Base-by-base conservation (phyloP, 2,888 invertebrate species). In the Zele albiditarsus region DNA sequence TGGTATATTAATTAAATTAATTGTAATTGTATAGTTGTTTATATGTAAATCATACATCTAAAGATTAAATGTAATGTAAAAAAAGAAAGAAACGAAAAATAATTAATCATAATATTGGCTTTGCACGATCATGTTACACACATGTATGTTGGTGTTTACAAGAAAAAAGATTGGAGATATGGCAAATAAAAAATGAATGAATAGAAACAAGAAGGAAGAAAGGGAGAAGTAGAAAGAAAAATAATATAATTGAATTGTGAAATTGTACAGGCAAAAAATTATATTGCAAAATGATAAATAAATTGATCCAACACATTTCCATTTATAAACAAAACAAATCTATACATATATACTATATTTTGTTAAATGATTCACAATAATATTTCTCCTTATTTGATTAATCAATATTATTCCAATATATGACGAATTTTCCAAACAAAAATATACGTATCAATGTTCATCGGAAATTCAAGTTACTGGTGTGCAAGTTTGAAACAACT, bases 11-110 rank as follows among this genome's bases (percentile, higher is more conserved):
- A 67, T 70, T 58, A 66, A 71, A 67, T 71, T 72, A 74, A 74
- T 76, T 73, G 49, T 77, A 73, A 79, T 62, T 72, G 77, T 78
- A 76, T 73, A 72, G 74, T 74, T 75, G 70, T 79, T 76, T 73
- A 78, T 74, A 76, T 79, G 79, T 79, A 72, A 78, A 77, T 78
- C 74, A 68, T 70, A 76, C 28, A 58, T 68, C 57, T 28, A 42
- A 65, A 75, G 73, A 66, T 79, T 69, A 73, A 79, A 73, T 67
- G 71, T 57, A 33, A 68, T 71, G 71, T 53, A n/a, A 46, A 46
- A 3, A n/a, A 6, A 46, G n/a, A n/a, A 46, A 20, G 70, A 62
- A 69, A 74, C 38, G n/a, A 77, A 74, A 67, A 75, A 10, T 66
- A 14, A 67, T 70, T 71, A 53, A 42, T 63, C 38, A 73, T 62